These are phyloP conservation scores for Thera britannica DNA, from an alignment of 2,888 invertebrate genomes.

Conservation along the genomic window DNA sequence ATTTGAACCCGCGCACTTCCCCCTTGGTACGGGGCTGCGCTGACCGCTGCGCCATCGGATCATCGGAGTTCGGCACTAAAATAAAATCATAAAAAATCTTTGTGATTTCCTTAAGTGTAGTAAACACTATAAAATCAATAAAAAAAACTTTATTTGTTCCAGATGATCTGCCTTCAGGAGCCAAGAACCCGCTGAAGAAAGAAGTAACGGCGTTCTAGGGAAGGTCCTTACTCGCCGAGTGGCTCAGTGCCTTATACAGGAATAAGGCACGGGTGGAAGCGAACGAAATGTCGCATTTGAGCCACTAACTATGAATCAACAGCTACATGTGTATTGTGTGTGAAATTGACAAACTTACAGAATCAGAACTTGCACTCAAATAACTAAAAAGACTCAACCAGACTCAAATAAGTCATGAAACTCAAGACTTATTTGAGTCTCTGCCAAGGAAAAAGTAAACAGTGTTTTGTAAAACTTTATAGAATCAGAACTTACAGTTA, in stretches of 20 bases:
- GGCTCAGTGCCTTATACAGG: conserved; percentile 28
- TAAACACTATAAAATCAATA: neutral
- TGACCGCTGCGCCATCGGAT: too few relatives aligned
- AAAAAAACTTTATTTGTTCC: conserved; percentile 38
- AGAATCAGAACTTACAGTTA: too few relatives aligned
- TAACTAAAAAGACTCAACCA: neutral
- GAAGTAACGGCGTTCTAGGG: conserved; percentile 66
- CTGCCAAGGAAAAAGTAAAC: too few relatives aligned
- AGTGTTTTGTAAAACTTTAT: too few relatives aligned
- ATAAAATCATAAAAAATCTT: too few relatives aligned
- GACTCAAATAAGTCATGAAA: neutral
- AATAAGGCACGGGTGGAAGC: neutral
- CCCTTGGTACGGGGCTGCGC: too few relatives aligned
- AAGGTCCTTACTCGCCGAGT: conserved; percentile 15
- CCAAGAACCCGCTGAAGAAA: conserved; percentile 58
- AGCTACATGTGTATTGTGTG: neutral
- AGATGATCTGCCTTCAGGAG: conserved; percentile 55
- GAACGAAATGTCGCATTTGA: neutral
- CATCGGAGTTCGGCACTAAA: too few relatives aligned
- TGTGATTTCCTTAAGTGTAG: too few relatives aligned
- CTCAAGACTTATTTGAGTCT: too few relatives aligned
- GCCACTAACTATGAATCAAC: neutral
- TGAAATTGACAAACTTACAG: neutral
- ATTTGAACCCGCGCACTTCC: too few relatives aligned
- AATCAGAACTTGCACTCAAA: neutral